Conservation (phyloP, 2,888 invertebrate genomes). For the Schizaphis graminum region DNA sequence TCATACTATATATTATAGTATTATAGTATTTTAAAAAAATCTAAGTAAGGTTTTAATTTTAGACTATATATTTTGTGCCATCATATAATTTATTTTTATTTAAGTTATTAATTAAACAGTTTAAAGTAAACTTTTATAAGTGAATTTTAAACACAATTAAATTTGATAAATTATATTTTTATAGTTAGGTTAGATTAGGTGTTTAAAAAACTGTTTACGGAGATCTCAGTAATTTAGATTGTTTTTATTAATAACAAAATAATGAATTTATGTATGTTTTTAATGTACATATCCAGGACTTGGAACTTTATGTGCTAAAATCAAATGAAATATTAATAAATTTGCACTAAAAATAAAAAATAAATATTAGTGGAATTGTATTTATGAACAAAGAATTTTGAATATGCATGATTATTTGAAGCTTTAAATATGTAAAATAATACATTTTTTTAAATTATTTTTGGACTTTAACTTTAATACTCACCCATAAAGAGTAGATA, state of each 20-base stretch:
- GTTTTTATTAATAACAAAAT: background rate
- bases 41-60: background rate
- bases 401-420: background rate
- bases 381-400: background rate
- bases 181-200: background rate
- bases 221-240: conserved; percentile 41
- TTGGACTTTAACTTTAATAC: background rate
- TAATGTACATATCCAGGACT: background rate
- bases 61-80: background rate
- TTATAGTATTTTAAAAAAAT: background rate
- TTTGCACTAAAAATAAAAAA: background rate
- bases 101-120: background rate
- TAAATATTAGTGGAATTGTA: background rate
- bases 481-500: background rate
- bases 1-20: background rate
- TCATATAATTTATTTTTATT: background rate
- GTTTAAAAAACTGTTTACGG: background rate
- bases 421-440: background rate
- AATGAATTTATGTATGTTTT: background rate
- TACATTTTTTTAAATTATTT: background rate
- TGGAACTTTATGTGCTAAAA: background rate
- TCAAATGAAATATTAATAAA: background rate
- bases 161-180: background rate
- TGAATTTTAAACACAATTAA: background rate
- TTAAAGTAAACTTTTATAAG: background rate